phyloP scores from a whole-genome alignment of 2,888 invertebrate genomes.

The Onthophagus sagittarius region DNA sequence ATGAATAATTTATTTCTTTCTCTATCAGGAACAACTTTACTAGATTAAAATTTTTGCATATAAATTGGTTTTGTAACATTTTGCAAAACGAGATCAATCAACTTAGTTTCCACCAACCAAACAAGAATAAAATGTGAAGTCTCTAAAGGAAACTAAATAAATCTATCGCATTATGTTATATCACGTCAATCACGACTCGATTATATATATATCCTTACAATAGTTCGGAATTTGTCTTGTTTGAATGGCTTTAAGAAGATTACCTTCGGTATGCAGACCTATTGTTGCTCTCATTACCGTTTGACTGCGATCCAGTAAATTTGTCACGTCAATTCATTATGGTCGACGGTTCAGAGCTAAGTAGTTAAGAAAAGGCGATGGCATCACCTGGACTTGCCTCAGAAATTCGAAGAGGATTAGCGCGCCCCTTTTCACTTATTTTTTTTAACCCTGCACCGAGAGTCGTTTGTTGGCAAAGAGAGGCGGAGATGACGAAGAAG shows the following conservation, averaged over 20 bases:
- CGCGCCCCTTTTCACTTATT: neutral
- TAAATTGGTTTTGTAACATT: no score
- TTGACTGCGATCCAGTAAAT: conserved; percentile 4
- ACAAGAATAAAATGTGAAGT: no score
- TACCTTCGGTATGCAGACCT: neutral
- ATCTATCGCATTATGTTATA: neutral
- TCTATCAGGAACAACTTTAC: no score
- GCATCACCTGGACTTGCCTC: neutral
- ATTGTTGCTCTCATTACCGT: neutral
- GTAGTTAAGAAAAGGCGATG: neutral
- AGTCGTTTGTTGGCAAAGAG: neutral
- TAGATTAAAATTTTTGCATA: no score
- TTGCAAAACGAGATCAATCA: no score
- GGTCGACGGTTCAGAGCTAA: neutral
- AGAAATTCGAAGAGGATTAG: neutral
- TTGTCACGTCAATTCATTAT: conserved; percentile 9
- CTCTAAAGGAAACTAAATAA: neutral
- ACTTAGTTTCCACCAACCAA: no score
- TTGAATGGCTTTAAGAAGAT: neutral
- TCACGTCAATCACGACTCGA: neutral
- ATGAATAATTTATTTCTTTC: no score
- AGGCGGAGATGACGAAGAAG: neutral
- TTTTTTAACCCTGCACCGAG: neutral
- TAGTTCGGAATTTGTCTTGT: neutral
- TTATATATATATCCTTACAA: neutral